A percentile compares a stretch with the other conserved stretches of the same genome.
phyloP scores from a whole-genome alignment of 2,113 vertebrate genomes.

The Oostethus manadensis region DNA sequence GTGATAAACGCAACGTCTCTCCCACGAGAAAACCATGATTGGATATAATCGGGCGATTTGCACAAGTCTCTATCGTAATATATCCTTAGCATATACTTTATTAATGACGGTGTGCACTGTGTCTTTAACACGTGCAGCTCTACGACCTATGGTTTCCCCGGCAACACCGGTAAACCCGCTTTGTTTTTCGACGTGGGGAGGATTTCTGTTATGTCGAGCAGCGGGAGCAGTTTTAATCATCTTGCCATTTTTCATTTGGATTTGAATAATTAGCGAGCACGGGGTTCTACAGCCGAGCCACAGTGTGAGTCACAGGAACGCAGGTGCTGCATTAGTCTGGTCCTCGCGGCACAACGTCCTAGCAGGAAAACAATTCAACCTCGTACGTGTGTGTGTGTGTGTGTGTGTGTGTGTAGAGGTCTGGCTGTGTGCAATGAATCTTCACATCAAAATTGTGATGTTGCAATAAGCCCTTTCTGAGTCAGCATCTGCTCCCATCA shows the following conservation, averaged over 20 bases:
- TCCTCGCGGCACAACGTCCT: background rate
- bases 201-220: conserved; percentile 17
- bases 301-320: background rate
- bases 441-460: conserved; percentile 9
- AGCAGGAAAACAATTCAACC: conserved; percentile 6
- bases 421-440: conserved; percentile 9
- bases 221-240: conserved; percentile 30
- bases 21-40: too few species aligned
- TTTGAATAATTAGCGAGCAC: conserved; percentile 11
- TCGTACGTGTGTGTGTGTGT: background rate
- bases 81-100: too few species aligned
- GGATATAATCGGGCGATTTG: too few species aligned
- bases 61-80: too few species aligned
- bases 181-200: conserved; percentile 17
- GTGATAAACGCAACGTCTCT: too few species aligned
- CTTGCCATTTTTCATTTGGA: conserved; percentile 2
- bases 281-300: background rate
- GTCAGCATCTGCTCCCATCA: conserved; percentile 10
- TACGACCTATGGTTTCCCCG: conserved; percentile 18
- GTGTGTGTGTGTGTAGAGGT: background rate
- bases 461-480: conserved; percentile 8
- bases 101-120: too few species aligned
- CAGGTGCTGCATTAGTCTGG: background rate
- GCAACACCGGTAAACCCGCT: conserved; percentile 12
- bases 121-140: too few species aligned